Conservation (phyloP, 2,797 vertebrate species). For the Loris lydekkerianus region DNA sequence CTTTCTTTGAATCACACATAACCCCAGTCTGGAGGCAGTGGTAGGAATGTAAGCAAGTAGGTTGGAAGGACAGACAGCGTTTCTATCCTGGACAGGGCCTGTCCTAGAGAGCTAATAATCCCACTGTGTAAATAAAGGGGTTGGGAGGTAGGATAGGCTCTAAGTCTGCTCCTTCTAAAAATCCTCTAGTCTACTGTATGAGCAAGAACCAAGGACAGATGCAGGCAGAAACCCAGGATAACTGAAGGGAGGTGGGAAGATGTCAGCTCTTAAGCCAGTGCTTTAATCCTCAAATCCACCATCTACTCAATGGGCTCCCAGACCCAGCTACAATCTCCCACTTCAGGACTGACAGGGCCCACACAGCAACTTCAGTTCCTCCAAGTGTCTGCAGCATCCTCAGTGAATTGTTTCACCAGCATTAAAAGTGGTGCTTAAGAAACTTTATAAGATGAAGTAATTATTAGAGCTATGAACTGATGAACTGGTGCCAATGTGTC, state of each 20-base stretch:
- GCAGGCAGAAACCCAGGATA: not conserved
- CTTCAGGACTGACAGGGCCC: not conserved
- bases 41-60: not conserved
- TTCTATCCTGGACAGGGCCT: not conserved
- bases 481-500: not conserved
- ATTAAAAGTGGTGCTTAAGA: not conserved
- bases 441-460: not conserved
- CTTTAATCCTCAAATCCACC: not conserved
- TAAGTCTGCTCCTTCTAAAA: not conserved
- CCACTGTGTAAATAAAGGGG: not conserved
- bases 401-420: not conserved
- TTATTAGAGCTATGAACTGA: not conserved
- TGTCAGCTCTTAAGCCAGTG: not conserved
- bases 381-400: not conserved
- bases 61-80: not conserved
- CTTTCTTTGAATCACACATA: not conserved
- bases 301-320: not conserved
- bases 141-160: not conserved
- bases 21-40: not conserved
- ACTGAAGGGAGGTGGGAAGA: too few relatives aligned
- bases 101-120: too few relatives aligned
- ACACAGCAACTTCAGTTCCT: not conserved
- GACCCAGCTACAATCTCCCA: not conserved
- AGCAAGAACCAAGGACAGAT: not conserved
- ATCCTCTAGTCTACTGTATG: not conserved